Evolutionary conservation across 1,140 invertebrate genomes (phyloP).

Genomic region (Brachionus rotundiformis): DNA sequence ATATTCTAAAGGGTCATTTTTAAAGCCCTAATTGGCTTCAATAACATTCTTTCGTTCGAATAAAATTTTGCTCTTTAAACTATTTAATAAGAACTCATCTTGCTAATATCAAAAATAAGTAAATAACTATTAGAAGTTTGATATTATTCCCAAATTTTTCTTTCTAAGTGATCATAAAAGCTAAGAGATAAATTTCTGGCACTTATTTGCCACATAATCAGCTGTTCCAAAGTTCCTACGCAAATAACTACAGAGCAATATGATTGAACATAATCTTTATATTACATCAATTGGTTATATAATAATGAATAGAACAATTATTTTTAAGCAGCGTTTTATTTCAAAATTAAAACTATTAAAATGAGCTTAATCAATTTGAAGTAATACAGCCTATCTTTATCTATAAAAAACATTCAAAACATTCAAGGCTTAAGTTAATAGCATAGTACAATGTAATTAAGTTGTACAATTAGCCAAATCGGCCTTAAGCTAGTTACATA

Average conservation of each 20-base stretch:
- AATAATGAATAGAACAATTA: constrained; percentile 9
- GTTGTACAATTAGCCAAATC: constrained; percentile 8
- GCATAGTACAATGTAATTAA: background rate
- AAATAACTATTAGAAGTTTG: background rate
- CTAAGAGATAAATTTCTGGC: background rate
- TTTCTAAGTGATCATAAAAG: background rate
- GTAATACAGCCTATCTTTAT: background rate
- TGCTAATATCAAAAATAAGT: background rate
- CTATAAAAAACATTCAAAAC: background rate
- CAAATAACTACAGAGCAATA: background rate
- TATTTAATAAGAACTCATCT: no score
- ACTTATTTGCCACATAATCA: background rate
- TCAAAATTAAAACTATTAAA: constrained; percentile 20
- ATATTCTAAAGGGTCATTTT: no score
- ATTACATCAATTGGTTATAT: background rate
- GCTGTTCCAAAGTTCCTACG: background rate
- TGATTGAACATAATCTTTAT: background rate
- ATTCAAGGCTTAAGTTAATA: background rate
- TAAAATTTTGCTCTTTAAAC: no score
- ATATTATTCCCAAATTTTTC: background rate
- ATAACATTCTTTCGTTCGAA: no score
- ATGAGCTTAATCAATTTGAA: constrained; percentile 11
- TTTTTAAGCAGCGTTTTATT: background rate
- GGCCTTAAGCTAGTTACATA: constrained; percentile 9
- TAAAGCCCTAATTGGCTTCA: no score